These are phyloP conservation scores for Calonectris borealis DNA, from an alignment of 2,113 vertebrate genomes.

Conservation along the genomic window DNA sequence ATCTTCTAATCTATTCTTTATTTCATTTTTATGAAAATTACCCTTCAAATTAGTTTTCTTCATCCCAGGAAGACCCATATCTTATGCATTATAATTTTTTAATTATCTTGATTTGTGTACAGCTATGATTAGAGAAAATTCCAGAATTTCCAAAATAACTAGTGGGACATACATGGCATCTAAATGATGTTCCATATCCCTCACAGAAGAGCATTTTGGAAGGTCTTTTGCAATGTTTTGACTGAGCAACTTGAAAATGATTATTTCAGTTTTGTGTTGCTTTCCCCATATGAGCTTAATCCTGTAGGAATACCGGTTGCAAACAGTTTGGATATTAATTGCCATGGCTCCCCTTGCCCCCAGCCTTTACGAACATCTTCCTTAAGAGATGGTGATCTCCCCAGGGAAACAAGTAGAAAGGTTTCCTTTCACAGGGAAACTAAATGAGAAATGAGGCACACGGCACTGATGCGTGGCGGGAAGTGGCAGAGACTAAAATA, in stretches of 20 bases:
- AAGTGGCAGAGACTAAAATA: background rate
- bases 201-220: background rate
- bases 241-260: background rate
- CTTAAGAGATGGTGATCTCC: background rate
- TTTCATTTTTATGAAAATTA: constrained; percentile 57
- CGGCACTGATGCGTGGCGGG: accelerated
- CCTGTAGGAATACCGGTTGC: background rate
- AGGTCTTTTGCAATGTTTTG: background rate
- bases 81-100: constrained; percentile 32
- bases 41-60: constrained; percentile 37
- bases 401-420: background rate
- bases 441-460: background rate
- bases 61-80: constrained; percentile 15
- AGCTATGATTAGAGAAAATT: constrained; percentile 1
- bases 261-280: background rate
- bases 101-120: constrained; percentile 46
- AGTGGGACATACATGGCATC: background rate
- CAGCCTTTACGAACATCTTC: background rate
- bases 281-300: background rate
- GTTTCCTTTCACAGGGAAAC: background rate
- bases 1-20: constrained; percentile 20
- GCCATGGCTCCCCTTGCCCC: too few species aligned
- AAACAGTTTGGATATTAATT: background rate
- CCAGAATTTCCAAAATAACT: background rate
- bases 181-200: background rate